Conservation (phyloP, 1,140 invertebrate genomes). For the Bombus cullumanus region DNA sequence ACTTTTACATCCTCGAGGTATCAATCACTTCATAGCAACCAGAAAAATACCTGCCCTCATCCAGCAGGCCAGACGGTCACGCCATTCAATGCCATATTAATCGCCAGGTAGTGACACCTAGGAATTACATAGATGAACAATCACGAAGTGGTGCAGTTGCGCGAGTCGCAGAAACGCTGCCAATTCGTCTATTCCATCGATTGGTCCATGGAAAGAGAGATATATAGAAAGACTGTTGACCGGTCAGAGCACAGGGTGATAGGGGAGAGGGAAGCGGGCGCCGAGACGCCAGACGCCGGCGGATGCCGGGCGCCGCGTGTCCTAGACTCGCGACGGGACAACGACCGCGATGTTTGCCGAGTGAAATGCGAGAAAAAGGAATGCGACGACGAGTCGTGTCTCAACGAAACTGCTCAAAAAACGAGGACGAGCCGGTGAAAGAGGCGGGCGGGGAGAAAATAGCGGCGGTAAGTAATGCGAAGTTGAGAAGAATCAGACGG, state of each 20-base stretch:
- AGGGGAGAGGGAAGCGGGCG: slow-evolving; percentile 49
- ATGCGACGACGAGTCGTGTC: background rate
- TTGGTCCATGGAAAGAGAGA: background rate
- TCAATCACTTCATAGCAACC: background rate
- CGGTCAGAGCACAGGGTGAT: background rate
- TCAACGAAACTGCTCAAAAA: slow-evolving; percentile 31
- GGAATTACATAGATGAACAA: background rate
- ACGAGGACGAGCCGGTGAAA: background rate
- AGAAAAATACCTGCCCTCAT: background rate
- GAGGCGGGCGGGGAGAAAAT: background rate
- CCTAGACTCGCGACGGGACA: slow-evolving; percentile 66
- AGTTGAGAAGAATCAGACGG: background rate
- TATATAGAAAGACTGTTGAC: slow-evolving; percentile 7
- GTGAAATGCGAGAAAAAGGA: slow-evolving; percentile 54
- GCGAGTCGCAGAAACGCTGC: background rate
- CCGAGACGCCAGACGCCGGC: slow-evolving; percentile 64
- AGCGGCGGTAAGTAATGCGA: background rate
- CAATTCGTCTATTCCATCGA: slow-evolving; percentile 47
- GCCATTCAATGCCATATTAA: background rate
- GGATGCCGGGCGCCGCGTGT: slow-evolving; percentile 62
- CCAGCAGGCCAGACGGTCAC: no score
- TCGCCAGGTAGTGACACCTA: background rate
- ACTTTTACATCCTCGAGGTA: background rate
- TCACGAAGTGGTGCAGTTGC: background rate
- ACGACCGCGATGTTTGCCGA: slow-evolving; percentile 66